Percentiles rank a stretch among this genome's conserved stretches.
Conservation (phyloP, 2,113 vertebrate genomes). For the Elaphurus davidianus region DNA sequence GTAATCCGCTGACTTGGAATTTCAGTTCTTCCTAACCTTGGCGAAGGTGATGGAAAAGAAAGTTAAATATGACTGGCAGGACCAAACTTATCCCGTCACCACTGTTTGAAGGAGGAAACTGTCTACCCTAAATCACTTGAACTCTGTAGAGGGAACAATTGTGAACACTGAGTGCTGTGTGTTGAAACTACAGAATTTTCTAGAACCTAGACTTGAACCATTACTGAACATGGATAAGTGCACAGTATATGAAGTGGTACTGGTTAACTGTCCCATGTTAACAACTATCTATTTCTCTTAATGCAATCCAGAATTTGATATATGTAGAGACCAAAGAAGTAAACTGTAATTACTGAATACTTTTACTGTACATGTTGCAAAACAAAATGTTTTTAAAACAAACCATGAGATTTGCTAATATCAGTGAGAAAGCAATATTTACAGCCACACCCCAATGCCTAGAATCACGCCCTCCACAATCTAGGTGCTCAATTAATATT, state of each 20-base stretch:
- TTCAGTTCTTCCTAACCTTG: background rate
- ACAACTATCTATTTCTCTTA: background rate
- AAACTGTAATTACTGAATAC: background rate
- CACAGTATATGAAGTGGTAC: background rate
- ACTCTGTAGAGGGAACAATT: background rate
- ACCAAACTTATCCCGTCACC: background rate
- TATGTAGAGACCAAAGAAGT: background rate
- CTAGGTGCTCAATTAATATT: background rate
- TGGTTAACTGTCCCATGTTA: background rate
- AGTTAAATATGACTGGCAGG: background rate
- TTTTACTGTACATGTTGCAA: background rate
- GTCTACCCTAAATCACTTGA: background rate
- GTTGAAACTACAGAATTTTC: background rate
- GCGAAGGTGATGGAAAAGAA: background rate
- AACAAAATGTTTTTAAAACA: background rate
- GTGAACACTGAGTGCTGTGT: background rate
- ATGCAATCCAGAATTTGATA: background rate
- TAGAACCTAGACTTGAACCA: background rate
- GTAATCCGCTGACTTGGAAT: background rate
- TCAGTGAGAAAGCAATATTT: background rate
- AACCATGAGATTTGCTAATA: background rate
- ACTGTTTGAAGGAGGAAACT: background rate
- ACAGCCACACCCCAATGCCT: accelerated
- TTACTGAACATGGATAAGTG: background rate
- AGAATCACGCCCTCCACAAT: background rate